Percentiles rank a stretch among this genome's conserved stretches.
These are phyloP conservation scores for Ptychoptera albimana DNA, from an alignment of 2,888 invertebrate genomes.

Conservation along the genomic window DNA sequence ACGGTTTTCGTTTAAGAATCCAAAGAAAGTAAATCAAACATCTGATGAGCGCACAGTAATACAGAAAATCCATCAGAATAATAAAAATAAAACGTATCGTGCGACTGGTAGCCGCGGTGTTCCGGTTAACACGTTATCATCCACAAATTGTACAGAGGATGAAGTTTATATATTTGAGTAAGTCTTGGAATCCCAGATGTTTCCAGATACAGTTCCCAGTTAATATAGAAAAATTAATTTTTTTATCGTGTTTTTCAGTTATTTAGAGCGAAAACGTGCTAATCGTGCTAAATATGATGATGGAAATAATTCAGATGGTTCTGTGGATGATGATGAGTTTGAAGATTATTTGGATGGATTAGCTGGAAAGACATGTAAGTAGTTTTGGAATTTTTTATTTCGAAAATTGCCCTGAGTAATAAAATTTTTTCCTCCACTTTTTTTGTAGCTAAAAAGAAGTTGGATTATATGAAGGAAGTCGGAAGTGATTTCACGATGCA, in stretches of 20 bases:
- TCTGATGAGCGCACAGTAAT: neutral
- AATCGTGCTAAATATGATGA: slow-evolving; percentile 34
- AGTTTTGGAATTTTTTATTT: too few relatives aligned
- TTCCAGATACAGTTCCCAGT: too few relatives aligned
- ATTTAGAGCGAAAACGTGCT: slow-evolving; percentile 36
- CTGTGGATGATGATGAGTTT: slow-evolving; percentile 46
- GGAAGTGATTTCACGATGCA: slow-evolving; percentile 30
- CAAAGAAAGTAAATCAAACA: slow-evolving; percentile 40
- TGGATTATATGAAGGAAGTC: slow-evolving; percentile 54
- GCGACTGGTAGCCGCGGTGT: slow-evolving; percentile 54
- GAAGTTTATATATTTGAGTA: slow-evolving; percentile 59
- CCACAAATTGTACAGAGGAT: slow-evolving; percentile 70
- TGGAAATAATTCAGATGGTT: slow-evolving; percentile 48
- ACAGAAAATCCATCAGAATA: slow-evolving; percentile 13
- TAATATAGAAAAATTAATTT: too few relatives aligned
- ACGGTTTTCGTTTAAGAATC: slow-evolving; percentile 90
- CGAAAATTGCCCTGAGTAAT: too few relatives aligned
- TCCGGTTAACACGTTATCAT: slow-evolving; percentile 54
- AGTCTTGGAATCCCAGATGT: too few relatives aligned
- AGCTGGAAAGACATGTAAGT: slow-evolving; percentile 8
- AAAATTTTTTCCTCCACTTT: too few relatives aligned
- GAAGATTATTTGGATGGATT: slow-evolving; percentile 34
- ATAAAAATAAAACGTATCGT: slow-evolving; percentile 41
- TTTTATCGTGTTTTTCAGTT: slow-evolving; percentile 38
- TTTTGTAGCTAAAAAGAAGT: slow-evolving; percentile 30